Conservation (phyloP, 2,888 invertebrate genomes). For the Adelphocoris suturalis region DNA sequence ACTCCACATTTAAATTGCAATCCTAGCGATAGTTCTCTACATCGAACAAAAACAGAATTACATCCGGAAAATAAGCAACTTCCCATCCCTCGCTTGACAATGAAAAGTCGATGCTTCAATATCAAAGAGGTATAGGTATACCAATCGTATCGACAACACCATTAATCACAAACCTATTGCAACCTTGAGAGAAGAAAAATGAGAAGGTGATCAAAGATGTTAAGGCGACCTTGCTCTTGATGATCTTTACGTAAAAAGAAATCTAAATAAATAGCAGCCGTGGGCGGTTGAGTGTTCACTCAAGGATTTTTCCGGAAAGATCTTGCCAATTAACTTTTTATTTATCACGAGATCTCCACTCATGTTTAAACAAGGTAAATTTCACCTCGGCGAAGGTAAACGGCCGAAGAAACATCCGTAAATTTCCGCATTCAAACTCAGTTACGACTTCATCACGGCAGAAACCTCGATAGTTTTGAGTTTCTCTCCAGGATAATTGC, state of each 20-base stretch:
- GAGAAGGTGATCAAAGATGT: not conserved
- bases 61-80: too few relatives aligned
- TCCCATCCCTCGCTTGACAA: too few relatives aligned
- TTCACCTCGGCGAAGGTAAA: not conserved
- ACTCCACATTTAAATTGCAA: too few relatives aligned
- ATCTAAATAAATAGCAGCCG: not conserved
- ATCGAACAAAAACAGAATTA: too few relatives aligned
- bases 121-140: too few relatives aligned
- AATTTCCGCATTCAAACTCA: not conserved
- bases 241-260: slow-evolving; percentile 2
- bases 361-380: not conserved
- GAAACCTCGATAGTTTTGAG: too few relatives aligned
- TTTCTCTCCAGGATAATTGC: too few relatives aligned
- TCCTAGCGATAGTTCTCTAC: too few relatives aligned
- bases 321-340: slow-evolving; percentile 29
- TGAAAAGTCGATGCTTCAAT: too few relatives aligned
- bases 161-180: not conserved
- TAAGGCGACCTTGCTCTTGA: not conserved
- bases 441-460: too few relatives aligned
- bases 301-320: slow-evolving; percentile 24
- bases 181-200: not conserved
- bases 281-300: not conserved
- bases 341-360: not conserved
- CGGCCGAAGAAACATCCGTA: not conserved
- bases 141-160: not conserved